Percentiles rank a stretch among this genome's conserved stretches.
These are phyloP conservation scores for Pagrus major DNA, from an alignment of 2,113 vertebrate species.

Conservation along the genomic window DNA sequence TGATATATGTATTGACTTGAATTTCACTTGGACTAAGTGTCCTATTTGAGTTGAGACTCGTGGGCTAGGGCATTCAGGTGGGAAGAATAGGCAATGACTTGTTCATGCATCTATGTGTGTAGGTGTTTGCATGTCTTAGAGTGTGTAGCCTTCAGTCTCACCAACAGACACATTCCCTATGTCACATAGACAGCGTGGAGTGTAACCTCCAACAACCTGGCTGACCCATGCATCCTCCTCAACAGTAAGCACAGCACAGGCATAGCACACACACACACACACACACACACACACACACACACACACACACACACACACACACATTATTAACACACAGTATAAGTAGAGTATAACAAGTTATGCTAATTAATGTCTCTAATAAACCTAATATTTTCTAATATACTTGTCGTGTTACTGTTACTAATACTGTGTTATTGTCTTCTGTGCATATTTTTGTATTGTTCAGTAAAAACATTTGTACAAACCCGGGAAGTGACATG, in stretches of 20 bases:
- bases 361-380: neutral
- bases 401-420: neutral
- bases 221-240: conserved; percentile 49
- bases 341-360: neutral
- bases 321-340: no score
- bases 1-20: neutral
- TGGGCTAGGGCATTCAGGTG: neutral
- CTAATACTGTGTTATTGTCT: neutral
- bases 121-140: neutral
- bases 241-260: conserved; percentile 7
- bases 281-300: conserved; percentile 5
- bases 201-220: conserved; percentile 55
- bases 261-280: neutral
- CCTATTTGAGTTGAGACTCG: neutral
- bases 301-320: conserved; percentile 14
- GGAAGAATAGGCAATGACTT: neutral
- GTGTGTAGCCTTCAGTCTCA: conserved; percentile 29
- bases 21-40: no score
- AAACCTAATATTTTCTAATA: neutral
- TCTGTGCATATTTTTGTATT: neutral
- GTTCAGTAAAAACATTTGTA: no score
- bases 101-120: neutral
- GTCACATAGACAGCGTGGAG: conserved; percentile 51
- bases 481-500: no score
- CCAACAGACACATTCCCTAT: conserved; percentile 42